Conservation (phyloP, 2,888 invertebrate genomes). For the Volucella zonaria region DNA sequence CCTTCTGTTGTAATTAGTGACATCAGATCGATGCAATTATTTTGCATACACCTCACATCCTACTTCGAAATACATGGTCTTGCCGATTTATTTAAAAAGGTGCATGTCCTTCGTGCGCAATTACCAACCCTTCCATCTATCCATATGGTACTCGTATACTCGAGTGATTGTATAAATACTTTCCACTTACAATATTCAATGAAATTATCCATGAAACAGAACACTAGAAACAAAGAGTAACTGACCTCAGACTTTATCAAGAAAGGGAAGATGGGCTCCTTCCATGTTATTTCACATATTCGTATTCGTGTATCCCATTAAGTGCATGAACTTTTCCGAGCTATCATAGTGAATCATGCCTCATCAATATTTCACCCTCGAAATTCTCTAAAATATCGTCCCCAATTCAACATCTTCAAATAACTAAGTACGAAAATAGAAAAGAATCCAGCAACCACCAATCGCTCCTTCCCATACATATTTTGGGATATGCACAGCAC, state of each 20-base stretch:
- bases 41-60: too few species aligned
- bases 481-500: constrained; percentile 36
- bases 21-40: too few species aligned
- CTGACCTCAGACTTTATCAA: constrained; percentile 21
- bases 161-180: too few species aligned
- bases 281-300: constrained; percentile 17
- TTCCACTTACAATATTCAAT: too few species aligned
- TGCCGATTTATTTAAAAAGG: too few species aligned
- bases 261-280: not conserved
- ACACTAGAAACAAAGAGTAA: constrained; percentile 3
- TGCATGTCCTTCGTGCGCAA: too few species aligned
- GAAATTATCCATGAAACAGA: not conserved
- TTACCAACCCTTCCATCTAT: too few species aligned
- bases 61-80: too few species aligned
- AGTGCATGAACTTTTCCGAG: constrained; percentile 29
- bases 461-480: constrained; percentile 7
- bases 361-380: constrained; percentile 43
- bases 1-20: too few species aligned
- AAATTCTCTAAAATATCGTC: constrained; percentile 32
- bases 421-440: constrained; percentile 12
- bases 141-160: too few species aligned
- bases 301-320: constrained; percentile 9
- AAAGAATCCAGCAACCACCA: too few species aligned
- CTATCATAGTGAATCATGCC: constrained; percentile 10
- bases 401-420: constrained; percentile 3